Base-by-base conservation (phyloP, 2,797 vertebrate species). In the Amblyopsis hoosieri region DNA sequence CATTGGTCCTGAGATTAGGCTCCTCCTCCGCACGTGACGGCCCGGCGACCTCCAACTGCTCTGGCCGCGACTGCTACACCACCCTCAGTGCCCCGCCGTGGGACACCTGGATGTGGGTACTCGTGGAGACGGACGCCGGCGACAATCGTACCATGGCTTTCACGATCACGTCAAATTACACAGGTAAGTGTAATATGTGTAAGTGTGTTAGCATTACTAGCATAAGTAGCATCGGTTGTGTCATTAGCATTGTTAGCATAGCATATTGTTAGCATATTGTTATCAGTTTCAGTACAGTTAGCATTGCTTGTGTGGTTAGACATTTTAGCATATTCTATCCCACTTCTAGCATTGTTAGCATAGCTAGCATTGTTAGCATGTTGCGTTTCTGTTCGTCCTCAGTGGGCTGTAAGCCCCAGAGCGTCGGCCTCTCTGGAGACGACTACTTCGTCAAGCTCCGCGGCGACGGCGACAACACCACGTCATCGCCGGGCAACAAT, bases 101-200 rank as follows among this genome's bases (percentile, higher is more conserved):
- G 97, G 91, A 93, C 77, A 88, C 84, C 61, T 99, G 97, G 97
- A 69, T 99, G 55, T 92, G 87, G 13, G 84, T 98, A 70, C 86
- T 86, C 0, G 92, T 94, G 62, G 94, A 96, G 80, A 95, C 81
- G 23, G 23, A 23, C 73, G 82, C 84, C 0, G 74, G 71, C 0
- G 67, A 84, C 46, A 93, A 90, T 0, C 45, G 60, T 12, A 93
- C 82, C 0, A 84, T 94, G 59, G 72, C 78, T 0, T 93, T 98
- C 71, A 89, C 74, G 19, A 78, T 94, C 12, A 29, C 87, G 14
- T 93, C 93, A 29, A 87, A 91, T 59, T 89, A 92, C 88, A 92
- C 19, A 23, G 19, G 19, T 23, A 23, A 23, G 19, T 23, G 19
- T 23, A 23, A 23, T 23, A 2, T 23, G 17, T 17, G 17, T 17